phyloP scores from a whole-genome alignment of 2,113 vertebrate species.

The Falcunculus frontatus region DNA sequence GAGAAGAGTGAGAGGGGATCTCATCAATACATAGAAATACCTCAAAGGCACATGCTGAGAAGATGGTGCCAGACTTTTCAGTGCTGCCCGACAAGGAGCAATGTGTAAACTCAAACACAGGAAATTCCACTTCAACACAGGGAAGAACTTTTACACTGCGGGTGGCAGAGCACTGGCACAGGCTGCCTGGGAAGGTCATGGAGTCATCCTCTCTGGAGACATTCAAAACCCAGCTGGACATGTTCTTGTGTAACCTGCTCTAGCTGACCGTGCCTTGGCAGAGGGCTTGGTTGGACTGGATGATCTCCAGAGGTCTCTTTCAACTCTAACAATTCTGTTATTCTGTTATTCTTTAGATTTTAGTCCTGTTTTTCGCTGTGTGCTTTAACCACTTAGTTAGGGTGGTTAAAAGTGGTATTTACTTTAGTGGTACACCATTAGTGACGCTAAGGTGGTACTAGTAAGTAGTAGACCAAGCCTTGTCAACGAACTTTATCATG shows the following conservation, averaged over 20 bases:
- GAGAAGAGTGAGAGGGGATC: not conserved
- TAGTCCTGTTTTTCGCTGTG: not conserved
- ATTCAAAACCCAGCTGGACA: no score
- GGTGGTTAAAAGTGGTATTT: not conserved
- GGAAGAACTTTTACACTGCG: not conserved
- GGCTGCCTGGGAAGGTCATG: not conserved
- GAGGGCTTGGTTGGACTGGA: not conserved
- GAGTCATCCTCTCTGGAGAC: not conserved
- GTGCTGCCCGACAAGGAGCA: accelerated
- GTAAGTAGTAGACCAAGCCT: not conserved
- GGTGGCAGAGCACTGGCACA: not conserved
- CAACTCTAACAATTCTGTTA: not conserved
- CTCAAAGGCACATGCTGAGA: not conserved
- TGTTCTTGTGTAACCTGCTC: not conserved
- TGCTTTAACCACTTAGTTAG: not conserved
- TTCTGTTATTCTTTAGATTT: not conserved
- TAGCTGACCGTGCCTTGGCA: not conserved
- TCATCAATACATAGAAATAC: accelerated
- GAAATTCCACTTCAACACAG: not conserved
- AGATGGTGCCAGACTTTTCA: not conserved
- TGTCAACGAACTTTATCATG: no score
- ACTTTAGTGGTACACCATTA: not conserved
- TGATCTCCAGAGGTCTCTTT: not conserved
- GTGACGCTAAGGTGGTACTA: not conserved
- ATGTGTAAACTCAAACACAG: not conserved